phyloP scores from a whole-genome alignment of 2,113 vertebrate genomes.

The Zingel zingel region DNA sequence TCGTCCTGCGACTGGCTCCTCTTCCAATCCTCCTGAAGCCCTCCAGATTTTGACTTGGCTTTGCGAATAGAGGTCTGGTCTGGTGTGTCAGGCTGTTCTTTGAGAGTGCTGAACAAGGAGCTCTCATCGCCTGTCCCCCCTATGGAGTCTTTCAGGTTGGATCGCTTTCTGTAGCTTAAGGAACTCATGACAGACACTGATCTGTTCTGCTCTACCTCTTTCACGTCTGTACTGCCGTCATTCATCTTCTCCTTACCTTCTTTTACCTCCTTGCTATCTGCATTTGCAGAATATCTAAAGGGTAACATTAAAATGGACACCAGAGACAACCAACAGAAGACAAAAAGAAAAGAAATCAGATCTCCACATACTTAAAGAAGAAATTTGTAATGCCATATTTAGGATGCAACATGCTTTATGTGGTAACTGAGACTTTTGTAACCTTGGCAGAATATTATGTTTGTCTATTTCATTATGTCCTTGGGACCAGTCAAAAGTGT shows the following conservation, averaged over 20 bases:
- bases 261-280: conserved; percentile 79
- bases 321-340: conserved; percentile 45
- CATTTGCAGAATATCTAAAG: conserved; percentile 83
- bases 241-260: conserved; percentile 79
- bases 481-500: conserved; percentile 46
- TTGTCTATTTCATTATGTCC: conserved; percentile 66
- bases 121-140: conserved; percentile 91
- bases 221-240: conserved; percentile 79
- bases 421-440: conserved; percentile 25
- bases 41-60: conserved; percentile 79
- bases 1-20: conserved; percentile 78
- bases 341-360: conserved; percentile 20
- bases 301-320: conserved; percentile 28
- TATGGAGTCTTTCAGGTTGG: conserved; percentile 93
- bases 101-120: conserved; percentile 90
- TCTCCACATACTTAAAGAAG: background rate
- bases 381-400: background rate
- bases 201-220: conserved; percentile 86
- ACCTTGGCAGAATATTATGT: conserved; percentile 3
- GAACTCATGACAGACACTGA: conserved; percentile 91
- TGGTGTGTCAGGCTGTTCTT: conserved; percentile 86
- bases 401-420: background rate
- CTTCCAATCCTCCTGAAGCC: conserved; percentile 79
- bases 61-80: conserved; percentile 87
- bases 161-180: conserved; percentile 96